phyloP scores from a whole-genome alignment of 2,113 vertebrate genomes.

The Tragelaphus imberbis region DNA sequence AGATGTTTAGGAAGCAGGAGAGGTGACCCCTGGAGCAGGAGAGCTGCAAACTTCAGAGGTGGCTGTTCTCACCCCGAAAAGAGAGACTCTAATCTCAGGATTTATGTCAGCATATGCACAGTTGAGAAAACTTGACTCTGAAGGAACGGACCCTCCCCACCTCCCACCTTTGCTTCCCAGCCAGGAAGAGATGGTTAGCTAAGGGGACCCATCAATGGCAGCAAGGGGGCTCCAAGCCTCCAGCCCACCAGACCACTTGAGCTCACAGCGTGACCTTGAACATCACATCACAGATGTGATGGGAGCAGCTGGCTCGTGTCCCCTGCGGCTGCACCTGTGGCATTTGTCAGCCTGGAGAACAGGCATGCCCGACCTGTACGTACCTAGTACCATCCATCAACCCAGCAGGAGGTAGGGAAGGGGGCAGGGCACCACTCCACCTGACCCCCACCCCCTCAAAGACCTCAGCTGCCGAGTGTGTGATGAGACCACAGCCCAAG shows the following conservation, averaged over 20 bases:
- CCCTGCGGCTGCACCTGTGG: slow-evolving; percentile 58
- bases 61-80: background rate
- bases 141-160: background rate
- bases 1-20: background rate
- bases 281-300: slow-evolving; percentile 6
- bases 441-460: background rate
- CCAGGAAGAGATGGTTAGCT: background rate
- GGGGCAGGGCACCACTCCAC: background rate
- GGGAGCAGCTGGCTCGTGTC: slow-evolving; percentile 57
- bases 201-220: background rate
- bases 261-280: slow-evolving; percentile 54
- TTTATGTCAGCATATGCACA: rapidly evolving
- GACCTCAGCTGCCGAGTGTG: slow-evolving; percentile 26
- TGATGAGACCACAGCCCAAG: slow-evolving; percentile 44
- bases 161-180: background rate
- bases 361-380: background rate
- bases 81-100: background rate
- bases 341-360: slow-evolving; percentile 54
- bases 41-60: background rate
- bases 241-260: background rate
- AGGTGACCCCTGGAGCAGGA: background rate
- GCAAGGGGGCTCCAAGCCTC: background rate
- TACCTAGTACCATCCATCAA: slow-evolving; percentile 50
- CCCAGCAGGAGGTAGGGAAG: slow-evolving; percentile 30
- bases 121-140: background rate